A percentile compares a stretch with the other conserved stretches of the same genome.
Conservation (phyloP, 2,797 vertebrate species). For the Anguilla anguilla region DNA sequence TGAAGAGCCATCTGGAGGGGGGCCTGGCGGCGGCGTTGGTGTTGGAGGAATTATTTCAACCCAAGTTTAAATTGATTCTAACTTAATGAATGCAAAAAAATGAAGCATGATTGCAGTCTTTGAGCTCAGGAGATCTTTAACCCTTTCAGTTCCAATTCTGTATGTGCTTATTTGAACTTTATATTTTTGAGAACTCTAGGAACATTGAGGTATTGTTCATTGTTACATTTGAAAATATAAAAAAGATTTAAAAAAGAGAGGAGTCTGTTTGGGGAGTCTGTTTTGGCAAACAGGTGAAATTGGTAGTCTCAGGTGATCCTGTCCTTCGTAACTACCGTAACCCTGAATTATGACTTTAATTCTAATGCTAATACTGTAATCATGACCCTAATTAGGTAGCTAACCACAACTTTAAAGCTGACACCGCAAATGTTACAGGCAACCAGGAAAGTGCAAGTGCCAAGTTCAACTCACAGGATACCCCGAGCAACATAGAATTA, state of each 20-base stretch:
- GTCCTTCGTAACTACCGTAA: background rate
- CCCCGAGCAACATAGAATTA: background rate
- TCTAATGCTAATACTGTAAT: background rate
- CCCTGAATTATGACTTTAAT: background rate
- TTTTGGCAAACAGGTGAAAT: background rate
- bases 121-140: background rate
- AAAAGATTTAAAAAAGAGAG: too few relatives aligned
- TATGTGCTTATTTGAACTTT: background rate
- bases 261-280: background rate
- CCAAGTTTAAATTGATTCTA: background rate
- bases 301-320: background rate
- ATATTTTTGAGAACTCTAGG: background rate
- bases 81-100: background rate
- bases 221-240: background rate
- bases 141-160: background rate
- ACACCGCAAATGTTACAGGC: background rate
- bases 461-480: background rate
- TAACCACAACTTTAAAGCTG: background rate
- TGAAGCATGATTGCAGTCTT: background rate
- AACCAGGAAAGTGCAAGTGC: background rate
- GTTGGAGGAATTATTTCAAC: background rate
- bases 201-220: background rate
- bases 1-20: conserved; percentile 21
- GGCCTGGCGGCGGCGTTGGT: background rate
- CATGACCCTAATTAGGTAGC: background rate